Evolutionary conservation across 2,888 invertebrate genomes (phyloP), one percentile per base, ranked within the genome.

Genomic region (Nephrotoma flavescens): DNA sequence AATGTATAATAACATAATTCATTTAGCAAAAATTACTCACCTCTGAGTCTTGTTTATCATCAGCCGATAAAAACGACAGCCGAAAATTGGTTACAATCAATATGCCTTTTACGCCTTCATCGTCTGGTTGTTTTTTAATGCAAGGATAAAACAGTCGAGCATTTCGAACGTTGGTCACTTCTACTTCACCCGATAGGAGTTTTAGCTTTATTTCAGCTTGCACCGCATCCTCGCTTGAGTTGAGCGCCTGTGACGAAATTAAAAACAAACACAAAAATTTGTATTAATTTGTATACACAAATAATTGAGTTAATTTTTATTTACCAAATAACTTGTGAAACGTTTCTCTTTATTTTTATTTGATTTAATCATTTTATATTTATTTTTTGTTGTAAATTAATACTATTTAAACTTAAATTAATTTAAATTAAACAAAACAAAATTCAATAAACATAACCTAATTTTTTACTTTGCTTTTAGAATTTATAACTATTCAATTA

Each of bases 31-130:
- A 83, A 84, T 84, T 42, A 42, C 84, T 44, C 15, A 44, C 83
- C 52, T 86, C 44, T 57, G 87, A 6, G 86, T 88, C 93, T 89
- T 93, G 86, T 44, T 86, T 92, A 88, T 91, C 92, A 71, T 94
- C 94, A 42, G 95, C 93, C 41, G 96, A 96, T 87, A 97, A 94
- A 92, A 98, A 98, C 42, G 97, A 95, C 44, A 99, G 93, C 92
- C 97, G 97, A 91, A 97, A 98, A 93, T 98, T 98, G 87, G 98
- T 98, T 88, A 98, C 95, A 90, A 96, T 96, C 87, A 99, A 92
- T 42, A 95, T 93, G 0, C 98, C 99, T 87, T 95, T 95, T 87
- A 95, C 94, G 87, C 97, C 97, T 88, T 95, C 93, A 89, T 96
- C 96, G 89, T 95, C 95, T n/a, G 89, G 89, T 86, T 91, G 90